phyloP scores from a whole-genome alignment of 2,797 vertebrate genomes.

The Perodicticus potto region DNA sequence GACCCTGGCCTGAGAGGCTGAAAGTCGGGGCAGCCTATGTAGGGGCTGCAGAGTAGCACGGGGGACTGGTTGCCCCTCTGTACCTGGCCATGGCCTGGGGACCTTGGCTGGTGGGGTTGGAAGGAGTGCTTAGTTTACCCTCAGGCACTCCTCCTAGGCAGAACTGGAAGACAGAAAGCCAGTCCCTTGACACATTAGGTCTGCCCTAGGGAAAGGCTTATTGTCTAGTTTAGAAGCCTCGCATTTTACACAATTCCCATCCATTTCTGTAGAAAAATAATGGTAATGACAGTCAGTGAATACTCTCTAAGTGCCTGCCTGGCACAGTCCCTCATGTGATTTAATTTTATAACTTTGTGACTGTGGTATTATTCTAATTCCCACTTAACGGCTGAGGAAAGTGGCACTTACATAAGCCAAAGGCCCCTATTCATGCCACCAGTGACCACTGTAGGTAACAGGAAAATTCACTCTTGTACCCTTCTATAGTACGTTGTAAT shows the following conservation, averaged over 20 bases:
- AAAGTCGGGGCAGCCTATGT: too few species aligned
- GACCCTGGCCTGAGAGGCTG: not conserved
- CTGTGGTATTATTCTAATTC: too few species aligned
- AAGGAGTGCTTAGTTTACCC: not conserved
- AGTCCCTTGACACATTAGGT: not conserved
- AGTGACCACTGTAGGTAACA: not conserved
- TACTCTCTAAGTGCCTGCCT: not conserved
- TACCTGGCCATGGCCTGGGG: not conserved
- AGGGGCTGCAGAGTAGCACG: not conserved
- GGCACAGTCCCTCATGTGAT: not conserved
- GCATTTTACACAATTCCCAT: too few species aligned
- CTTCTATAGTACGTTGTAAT: not conserved
- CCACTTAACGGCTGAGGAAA: too few species aligned
- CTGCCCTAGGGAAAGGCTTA: not conserved
- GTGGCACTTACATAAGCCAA: too few species aligned
- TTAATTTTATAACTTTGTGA: not conserved
- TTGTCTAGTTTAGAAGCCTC: too few species aligned
- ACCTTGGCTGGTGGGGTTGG: not conserved
- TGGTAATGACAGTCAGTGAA: too few species aligned
- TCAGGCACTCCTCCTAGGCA: not conserved
- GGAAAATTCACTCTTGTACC: not conserved
- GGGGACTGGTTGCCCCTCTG: not conserved
- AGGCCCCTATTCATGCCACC: not conserved
- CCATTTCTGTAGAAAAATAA: too few species aligned
- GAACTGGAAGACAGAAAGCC: not conserved